These are phyloP conservation scores for Griposia aprilina DNA, from an alignment of 2,888 invertebrate species.

Conservation along the genomic window DNA sequence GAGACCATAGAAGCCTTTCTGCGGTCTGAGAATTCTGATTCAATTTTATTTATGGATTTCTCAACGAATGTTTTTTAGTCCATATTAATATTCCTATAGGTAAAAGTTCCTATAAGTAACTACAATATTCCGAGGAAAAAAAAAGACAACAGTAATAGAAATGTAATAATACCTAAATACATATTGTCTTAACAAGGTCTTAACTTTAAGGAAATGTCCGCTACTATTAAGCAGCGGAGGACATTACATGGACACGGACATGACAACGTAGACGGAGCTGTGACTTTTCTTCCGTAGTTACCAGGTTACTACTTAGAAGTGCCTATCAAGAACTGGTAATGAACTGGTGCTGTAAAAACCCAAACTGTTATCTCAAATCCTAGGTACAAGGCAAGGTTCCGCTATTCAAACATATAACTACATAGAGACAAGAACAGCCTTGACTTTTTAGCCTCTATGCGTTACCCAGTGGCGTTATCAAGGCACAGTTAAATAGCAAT, in stretches of 20 bases:
- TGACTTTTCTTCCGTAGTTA: neutral
- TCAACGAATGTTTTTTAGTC: neutral
- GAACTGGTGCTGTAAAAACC: slow-evolving; percentile 31
- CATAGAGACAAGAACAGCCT: slow-evolving; percentile 27
- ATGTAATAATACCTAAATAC: neutral
- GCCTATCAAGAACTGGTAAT: neutral
- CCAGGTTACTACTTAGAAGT: neutral
- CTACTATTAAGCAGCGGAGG: neutral
- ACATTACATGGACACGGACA: too few relatives aligned
- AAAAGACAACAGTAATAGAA: neutral
- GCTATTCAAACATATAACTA: slow-evolving; percentile 8
- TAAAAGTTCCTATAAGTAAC: neutral
- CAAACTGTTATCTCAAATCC: slow-evolving; percentile 12
- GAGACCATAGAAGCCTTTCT: neutral
- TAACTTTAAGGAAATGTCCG: neutral
- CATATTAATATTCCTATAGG: neutral
- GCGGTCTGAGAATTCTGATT: neutral
- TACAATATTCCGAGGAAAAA: neutral
- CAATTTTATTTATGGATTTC: neutral
- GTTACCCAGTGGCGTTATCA: slow-evolving; percentile 36
- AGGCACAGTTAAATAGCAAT: slow-evolving; percentile 44
- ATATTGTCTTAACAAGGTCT: neutral
- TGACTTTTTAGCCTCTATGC: slow-evolving; percentile 36
- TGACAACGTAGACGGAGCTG: too few relatives aligned
- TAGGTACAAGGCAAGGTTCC: slow-evolving; percentile 39